Conservation (phyloP, 2,113 vertebrate genomes). For the Mesoclemmys tuberculata region DNA sequence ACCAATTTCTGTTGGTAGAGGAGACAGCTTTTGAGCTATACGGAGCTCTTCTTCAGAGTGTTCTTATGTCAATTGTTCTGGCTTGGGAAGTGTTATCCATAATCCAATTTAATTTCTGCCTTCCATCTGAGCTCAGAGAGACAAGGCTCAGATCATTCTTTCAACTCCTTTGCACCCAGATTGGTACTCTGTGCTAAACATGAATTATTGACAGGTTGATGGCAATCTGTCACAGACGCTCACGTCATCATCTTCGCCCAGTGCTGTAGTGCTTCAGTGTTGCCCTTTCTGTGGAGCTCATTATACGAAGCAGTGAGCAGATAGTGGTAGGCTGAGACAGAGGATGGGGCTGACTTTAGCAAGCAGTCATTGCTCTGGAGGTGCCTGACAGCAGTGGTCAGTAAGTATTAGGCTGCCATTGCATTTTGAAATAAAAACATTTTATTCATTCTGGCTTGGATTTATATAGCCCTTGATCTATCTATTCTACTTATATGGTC, state of each 20-base stretch:
- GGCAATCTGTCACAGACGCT: not conserved
- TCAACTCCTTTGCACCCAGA: not conserved
- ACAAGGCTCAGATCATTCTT: not conserved
- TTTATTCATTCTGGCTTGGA: not conserved
- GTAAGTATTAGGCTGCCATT: not conserved
- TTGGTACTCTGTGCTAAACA: not conserved
- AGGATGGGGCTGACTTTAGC: not conserved
- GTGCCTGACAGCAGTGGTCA: not conserved
- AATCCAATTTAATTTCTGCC: not conserved
- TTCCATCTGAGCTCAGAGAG: not conserved
- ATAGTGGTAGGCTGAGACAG: not conserved
- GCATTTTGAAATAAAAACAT: not conserved
- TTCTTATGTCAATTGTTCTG: not conserved
- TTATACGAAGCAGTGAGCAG: not conserved
- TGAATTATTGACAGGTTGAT: not conserved
- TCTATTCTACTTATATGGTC: no score
- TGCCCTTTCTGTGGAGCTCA: not conserved
- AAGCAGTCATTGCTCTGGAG: not conserved
- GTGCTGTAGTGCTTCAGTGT: not conserved
- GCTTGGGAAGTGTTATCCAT: not conserved
- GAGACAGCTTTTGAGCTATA: not conserved
- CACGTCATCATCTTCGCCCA: not conserved
- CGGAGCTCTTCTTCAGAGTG: not conserved
- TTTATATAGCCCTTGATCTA: not conserved
- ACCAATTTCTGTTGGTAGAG: not conserved